These are phyloP conservation scores for Zaprionus ornatus DNA, from an alignment of 1,140 invertebrate species.

Conservation along the genomic window DNA sequence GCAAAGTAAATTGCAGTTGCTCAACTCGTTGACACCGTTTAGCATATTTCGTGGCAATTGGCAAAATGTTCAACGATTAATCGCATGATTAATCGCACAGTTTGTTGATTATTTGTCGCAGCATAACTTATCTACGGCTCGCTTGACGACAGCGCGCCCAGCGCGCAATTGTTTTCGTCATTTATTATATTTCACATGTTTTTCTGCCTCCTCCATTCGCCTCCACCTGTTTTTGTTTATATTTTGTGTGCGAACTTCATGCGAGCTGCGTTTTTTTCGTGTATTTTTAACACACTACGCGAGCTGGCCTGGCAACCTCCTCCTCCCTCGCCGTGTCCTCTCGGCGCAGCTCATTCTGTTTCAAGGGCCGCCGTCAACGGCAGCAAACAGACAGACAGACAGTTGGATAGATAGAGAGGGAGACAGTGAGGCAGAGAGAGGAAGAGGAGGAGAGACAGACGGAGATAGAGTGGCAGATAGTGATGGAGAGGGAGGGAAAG, in stretches of 20 bases:
- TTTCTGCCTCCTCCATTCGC: neutral
- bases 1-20: neutral
- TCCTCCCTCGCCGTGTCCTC: constrained; percentile 12
- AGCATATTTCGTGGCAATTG: neutral
- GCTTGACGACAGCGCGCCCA: neutral
- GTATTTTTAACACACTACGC: constrained; percentile 69
- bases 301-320: constrained; percentile 28
- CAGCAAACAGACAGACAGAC: constrained; percentile 21
- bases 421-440: neutral
- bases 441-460: neutral
- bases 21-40: neutral
- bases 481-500: neutral
- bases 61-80: neutral
- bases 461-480: neutral
- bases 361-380: constrained; percentile 51
- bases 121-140: neutral
- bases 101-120: constrained; percentile 1
- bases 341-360: constrained; percentile 30
- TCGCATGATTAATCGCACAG: neutral
- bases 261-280: constrained; percentile 43
- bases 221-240: constrained; percentile 34
- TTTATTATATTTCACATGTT: constrained; percentile 5
- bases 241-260: constrained; percentile 55
- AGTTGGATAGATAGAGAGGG: neutral
- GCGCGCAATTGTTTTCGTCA: constrained; percentile 45